Evolutionary conservation across 2,797 vertebrate species (phyloP), one percentile per base, ranked within the genome.

Genomic region (Urophycis tenuis): DNA sequence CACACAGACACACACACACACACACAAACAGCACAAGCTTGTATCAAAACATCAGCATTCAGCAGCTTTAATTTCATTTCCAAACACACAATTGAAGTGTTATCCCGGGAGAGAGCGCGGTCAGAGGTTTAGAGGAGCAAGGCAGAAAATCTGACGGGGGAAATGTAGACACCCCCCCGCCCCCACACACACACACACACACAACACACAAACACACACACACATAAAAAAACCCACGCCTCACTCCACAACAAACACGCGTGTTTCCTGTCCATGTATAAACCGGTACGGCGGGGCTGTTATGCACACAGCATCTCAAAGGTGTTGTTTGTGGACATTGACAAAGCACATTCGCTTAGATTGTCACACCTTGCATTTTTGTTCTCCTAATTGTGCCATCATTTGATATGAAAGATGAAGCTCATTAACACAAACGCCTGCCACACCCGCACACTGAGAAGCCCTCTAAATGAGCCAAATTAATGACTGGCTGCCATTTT

Each of bases 331-430:
- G 78, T 84, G 91, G 93, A 93, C 93, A 92, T 92, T 93, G 93
- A 94, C 92, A 90, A 93, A 94, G 93, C 92, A 92, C 90, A 89
- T 92, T 92, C 91, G 75, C 91, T 93, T 92, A 92, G 93, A 94
- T 94, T 92, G 93, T 94, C 93, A 93, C 92, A 94, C 92, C 92
- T 94, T 94, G 93, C 92, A 94, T 91, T 94, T 94, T 94, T 93
- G 91, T 93, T 93, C 93, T 90, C 90, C 91, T 94, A 93, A 94
- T 94, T 93, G 91, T 92, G 90, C 90, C 88, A 92, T 93, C 92
- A 93, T 93, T 94, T 92, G 86, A 89, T 84, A 91, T 93, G 93
- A 94, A 92, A 91, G 91, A 94, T 94, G 91, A 87, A 81, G 88
- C 92, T 94, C 93, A 93, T 94, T 94, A 94, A 91, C 91, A 92